A percentile compares a stretch with the other conserved stretches of the same genome.
Evolutionary conservation across 2,888 invertebrate species (phyloP).

Genomic region (Conomelus anceps): DNA sequence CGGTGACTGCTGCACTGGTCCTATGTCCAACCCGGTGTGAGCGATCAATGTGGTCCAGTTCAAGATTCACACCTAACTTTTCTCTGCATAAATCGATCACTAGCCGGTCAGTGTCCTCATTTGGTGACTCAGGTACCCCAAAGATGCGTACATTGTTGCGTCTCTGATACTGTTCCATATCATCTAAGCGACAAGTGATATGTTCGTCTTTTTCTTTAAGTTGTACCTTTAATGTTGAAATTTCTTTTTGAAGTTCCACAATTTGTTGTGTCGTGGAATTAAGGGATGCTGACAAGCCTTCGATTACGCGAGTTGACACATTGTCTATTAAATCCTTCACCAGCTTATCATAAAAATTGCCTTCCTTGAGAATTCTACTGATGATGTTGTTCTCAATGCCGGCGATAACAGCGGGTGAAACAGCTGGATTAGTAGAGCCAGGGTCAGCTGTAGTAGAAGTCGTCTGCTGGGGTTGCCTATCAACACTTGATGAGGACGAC

Average conservation of each 20-base stretch:
- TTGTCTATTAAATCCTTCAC: background rate
- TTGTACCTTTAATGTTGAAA: background rate
- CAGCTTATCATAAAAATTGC: background rate
- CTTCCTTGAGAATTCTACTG: background rate
- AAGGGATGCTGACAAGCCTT: background rate
- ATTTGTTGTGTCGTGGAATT: background rate
- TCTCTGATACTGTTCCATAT: conserved; percentile 5
- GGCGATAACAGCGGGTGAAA: background rate
- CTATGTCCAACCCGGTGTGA: too few relatives aligned
- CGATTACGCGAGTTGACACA: background rate
- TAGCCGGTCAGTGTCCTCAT: conserved; percentile 1
- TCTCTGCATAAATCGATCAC: background rate
- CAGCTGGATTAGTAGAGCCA: background rate
- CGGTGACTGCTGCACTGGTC: background rate
- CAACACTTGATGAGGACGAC: background rate
- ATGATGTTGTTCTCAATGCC: background rate
- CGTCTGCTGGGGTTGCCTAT: background rate
- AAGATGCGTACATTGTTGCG: background rate
- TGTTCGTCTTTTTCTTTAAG: background rate
- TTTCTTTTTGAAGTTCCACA: background rate
- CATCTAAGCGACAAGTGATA: background rate
- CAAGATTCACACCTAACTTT: background rate
- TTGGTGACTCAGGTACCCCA: background rate
- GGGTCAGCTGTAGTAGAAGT: background rate
- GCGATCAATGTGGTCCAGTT: too few relatives aligned